Evolutionary conservation across 2,797 vertebrate genomes (phyloP).

Genomic region (Mionectes olivaceus): DNA sequence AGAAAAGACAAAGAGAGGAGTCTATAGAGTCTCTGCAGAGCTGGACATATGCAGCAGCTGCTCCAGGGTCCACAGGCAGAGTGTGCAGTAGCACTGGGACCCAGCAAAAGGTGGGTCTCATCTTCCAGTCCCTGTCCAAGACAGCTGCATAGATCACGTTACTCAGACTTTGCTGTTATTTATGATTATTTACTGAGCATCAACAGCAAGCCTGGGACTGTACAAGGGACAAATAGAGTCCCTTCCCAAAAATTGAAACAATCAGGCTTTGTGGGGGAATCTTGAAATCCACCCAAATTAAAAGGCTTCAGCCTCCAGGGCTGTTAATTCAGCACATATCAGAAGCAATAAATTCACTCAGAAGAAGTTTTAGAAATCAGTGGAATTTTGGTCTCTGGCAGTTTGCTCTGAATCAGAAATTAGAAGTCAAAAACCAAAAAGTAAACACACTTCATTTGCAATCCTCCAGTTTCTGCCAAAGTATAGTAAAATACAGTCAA

Average conservation of each 20-base stretch:
- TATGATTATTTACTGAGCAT: not conserved
- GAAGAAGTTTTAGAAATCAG: not conserved
- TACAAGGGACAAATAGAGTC: not conserved
- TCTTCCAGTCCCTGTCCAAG: not conserved
- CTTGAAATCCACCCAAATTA: not conserved
- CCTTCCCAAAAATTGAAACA: not conserved
- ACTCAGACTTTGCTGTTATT: not conserved
- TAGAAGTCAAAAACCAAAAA: not conserved
- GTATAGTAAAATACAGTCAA: not conserved
- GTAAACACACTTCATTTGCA: not conserved
- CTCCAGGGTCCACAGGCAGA: not conserved
- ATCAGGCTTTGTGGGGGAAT: not conserved
- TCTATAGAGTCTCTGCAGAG: fast-evolving
- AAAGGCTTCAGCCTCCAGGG: not conserved
- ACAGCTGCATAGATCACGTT: not conserved
- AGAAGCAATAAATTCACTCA: not conserved
- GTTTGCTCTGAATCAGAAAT: not conserved
- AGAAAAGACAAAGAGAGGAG: not conserved
- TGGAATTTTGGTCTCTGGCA: not conserved
- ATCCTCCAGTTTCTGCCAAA: not conserved
- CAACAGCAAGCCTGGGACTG: not conserved
- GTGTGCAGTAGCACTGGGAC: not conserved
- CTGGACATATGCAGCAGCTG: not conserved
- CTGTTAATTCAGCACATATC: not conserved
- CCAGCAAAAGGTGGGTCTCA: not conserved